Base-by-base conservation (phyloP, 2,113 vertebrate genomes). In the Saccopteryx leptura region DNA sequence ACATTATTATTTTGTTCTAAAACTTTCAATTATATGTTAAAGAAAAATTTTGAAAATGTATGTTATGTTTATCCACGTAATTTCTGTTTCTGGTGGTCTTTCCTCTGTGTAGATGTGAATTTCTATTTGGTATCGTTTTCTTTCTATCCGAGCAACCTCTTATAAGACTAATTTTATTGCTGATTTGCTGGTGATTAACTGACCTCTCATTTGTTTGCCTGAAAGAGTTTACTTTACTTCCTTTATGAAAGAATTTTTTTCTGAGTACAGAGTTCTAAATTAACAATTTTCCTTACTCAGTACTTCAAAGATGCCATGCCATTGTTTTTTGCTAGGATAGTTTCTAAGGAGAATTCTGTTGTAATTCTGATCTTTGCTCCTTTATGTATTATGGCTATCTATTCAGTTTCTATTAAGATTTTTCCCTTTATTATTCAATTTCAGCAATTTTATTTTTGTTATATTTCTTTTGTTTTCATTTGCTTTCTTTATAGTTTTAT, bases 161-260 rank as follows among this genome's bases (percentile, higher is more conserved):
- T 69, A 28, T 69, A 85, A n/a, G 5, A 88, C 52, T 61, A 76
- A 65, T n/a, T 58, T 72, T 60, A 82, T 14, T 74, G 14, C 6
- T 82, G 39, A 88, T 88, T 91, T 68, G 12, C 75, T 66, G 71
- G 39, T 52, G 23, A 58, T 74, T 65, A 87, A 91, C 33, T 79
- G 15, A 2, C 26, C 72, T 6, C 58, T 28, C 17, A 75, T 83
- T 82, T 39, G 5, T 66, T 72, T 81, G 58, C 3, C 15, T 91
- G 13, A 33, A 24, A 74, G 28, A 33, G 5, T 61, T 66, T 69
- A 69, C n/a, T 68, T 82, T 15, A 21, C 19, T 31, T 83, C 26
- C 12, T 9, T 75, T 90, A 39, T 39, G 4, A 86, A 58, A 69
- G 66, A 26, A 56, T 28, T 3, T 48, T 39, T 28, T 80, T 31